Evolutionary conservation across 2,888 invertebrate genomes (phyloP), one percentile per base, ranked within the genome.

Genomic region (Cenopis cana): DNA sequence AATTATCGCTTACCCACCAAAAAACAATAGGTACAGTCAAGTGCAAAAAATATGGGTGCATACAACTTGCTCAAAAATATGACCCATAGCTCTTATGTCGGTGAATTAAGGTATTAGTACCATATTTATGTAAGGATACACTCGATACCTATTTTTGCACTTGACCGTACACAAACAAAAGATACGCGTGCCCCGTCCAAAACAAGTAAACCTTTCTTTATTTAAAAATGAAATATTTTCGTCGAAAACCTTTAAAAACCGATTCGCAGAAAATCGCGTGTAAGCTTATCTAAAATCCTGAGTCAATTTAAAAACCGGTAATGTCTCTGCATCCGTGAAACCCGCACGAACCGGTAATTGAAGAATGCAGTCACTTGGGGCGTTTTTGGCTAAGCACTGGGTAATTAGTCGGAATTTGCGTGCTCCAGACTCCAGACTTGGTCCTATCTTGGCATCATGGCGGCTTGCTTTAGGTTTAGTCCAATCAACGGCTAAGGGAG

Each of bases 361-460:
- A 41, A 62, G 62, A 59, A 64, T 69, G 56, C 54, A 29, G 64
- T 14, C 33, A 17, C 10, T 54, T 41, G 33, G 65, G 70, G 38
- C 50, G 57, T 29, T 55, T 71, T 66, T 78, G 76, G 77, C 76
- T 82, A 81, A 84, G 81, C 81, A 80, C 75, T 75, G 46, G 79
- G 85, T 89, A 90, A 90, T 90, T 89, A 90, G 85, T 76, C 78
- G 81, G 81, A 84, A 89, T 89, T 87, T 83, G 84, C 85, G 74
- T 78, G 78, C 78, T 76, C 81, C 73, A 79, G 74, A 81, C 78
- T 76, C 81, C 73, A 79, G 74, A 81, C 76, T 86, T 82, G 84
- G 86, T 85, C 82, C 76, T 89, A 91, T 90, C 90, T 76, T 87
- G 87, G 75, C 89, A 90, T 90, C 89, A 80, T 78, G 88, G 87